A percentile compares a stretch with the other conserved stretches of the same genome.
phyloP scores from a whole-genome alignment of 2,888 invertebrate genomes.

The Suillia variegata region DNA sequence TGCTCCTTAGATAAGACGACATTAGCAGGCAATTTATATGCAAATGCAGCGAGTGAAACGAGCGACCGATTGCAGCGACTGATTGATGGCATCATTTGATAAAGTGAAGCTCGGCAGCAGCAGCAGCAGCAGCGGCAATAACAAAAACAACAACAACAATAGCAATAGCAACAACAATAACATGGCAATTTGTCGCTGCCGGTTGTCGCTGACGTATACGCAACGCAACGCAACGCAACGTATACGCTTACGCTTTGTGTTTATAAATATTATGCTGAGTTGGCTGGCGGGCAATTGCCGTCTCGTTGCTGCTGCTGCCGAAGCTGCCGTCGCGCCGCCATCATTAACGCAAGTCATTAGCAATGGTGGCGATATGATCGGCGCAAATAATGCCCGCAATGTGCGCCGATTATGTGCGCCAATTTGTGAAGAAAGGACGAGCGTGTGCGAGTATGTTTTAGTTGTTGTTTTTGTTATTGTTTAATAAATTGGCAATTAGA shows the following conservation, averaged over 20 bases:
- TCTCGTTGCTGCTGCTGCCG: background rate
- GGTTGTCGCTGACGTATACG: background rate
- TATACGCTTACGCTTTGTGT: background rate
- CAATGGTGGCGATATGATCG: conserved; percentile 46
- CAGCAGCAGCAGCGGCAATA: conserved; percentile 20
- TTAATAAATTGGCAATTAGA: too few relatives aligned
- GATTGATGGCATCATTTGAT: conserved; percentile 58
- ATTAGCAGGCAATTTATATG: conserved; percentile 62
- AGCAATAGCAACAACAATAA: too few relatives aligned
- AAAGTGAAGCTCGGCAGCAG: conserved; percentile 38
- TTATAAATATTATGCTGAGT: background rate
- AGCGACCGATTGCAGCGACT: conserved; percentile 35
- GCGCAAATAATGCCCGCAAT: conserved; percentile 45
- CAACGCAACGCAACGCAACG: background rate
- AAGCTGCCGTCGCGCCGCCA: conserved; percentile 29
- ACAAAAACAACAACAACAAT: too few relatives aligned
- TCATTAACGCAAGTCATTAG: conserved; percentile 52
- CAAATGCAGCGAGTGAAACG: conserved; percentile 56
- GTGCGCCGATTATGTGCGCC: too few relatives aligned
- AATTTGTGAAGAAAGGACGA: too few relatives aligned
- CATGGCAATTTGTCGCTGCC: conserved; percentile 2
- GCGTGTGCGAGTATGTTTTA: too few relatives aligned
- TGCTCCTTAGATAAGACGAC: conserved; percentile 58
- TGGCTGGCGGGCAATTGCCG: background rate
- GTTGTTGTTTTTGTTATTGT: too few relatives aligned